Conservation (phyloP, 2,113 vertebrate species). For the Mohoua ochrocephala region DNA sequence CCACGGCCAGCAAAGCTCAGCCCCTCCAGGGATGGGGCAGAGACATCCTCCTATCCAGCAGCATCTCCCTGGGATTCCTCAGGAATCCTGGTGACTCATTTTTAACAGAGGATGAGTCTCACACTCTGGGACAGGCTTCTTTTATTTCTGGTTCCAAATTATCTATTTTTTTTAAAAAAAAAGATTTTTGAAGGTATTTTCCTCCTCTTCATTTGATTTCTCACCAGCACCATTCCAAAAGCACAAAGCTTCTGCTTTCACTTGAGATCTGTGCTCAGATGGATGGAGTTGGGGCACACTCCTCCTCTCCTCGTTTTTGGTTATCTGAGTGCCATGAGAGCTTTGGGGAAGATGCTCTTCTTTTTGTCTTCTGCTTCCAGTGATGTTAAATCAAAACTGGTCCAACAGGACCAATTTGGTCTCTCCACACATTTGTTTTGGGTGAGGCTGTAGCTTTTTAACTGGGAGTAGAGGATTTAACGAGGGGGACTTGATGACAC, state of each 20-base stretch:
- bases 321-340: not conserved
- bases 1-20: rapidly evolving
- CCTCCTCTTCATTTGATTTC: not conserved
- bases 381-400: not conserved
- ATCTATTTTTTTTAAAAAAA: not conserved
- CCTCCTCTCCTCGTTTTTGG: not conserved
- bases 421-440: slow-evolving; percentile 21
- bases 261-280: not conserved
- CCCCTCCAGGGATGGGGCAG: not conserved
- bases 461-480: slow-evolving; percentile 7
- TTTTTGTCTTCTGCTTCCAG: not conserved
- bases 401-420: slow-evolving; percentile 19
- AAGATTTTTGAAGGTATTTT: not conserved
- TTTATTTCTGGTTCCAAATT: not conserved
- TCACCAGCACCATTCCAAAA: not conserved
- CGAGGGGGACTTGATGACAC: not conserved
- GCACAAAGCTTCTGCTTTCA: not conserved
- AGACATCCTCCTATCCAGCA: not conserved
- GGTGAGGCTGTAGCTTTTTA: slow-evolving; percentile 1
- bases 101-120: not conserved
- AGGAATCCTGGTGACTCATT: not conserved
- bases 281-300: rapidly evolving
- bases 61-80: not conserved
- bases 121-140: not conserved
- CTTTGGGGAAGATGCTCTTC: not conserved